Evolutionary conservation across 1,140 invertebrate genomes (phyloP).

Genomic region (Macrocentrus cingulum): DNA sequence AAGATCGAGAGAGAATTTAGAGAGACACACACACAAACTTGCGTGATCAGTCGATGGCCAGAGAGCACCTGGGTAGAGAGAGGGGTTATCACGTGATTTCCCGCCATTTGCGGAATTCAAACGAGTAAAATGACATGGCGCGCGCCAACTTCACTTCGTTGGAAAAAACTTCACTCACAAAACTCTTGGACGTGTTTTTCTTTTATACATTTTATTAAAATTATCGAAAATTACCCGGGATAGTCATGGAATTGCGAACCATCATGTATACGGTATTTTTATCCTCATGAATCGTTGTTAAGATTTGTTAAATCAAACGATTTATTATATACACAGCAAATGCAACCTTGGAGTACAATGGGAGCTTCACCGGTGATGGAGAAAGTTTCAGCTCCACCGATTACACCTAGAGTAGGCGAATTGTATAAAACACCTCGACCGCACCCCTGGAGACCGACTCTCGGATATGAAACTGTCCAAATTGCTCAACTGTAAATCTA

Average conservation of each 20-base stretch:
- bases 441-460: slow-evolving; percentile 75
- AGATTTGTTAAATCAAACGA: background rate
- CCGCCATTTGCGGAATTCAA: too few relatives aligned
- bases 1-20: too few relatives aligned
- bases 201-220: too few relatives aligned
- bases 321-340: slow-evolving; percentile 50
- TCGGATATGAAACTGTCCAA: slow-evolving; percentile 73
- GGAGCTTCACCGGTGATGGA: slow-evolving; percentile 64
- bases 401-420: slow-evolving; percentile 57
- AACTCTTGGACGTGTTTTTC: too few relatives aligned
- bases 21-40: too few relatives aligned
- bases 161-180: too few relatives aligned
- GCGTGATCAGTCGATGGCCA: too few relatives aligned
- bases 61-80: too few relatives aligned
- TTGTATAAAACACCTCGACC: slow-evolving; percentile 59
- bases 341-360: slow-evolving; percentile 66
- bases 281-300: too few relatives aligned
- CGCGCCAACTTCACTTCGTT: too few relatives aligned
- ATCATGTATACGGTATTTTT: slow-evolving; percentile 1
- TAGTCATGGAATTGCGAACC: background rate
- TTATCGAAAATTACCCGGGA: background rate
- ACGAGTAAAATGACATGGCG: background rate
- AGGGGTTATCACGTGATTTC: slow-evolving; percentile 37
- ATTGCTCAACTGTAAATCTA: slow-evolving; percentile 65
- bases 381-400: slow-evolving; percentile 56